Evolutionary conservation across 2,888 invertebrate species (phyloP).

Genomic region (Sphaeridia pumilis): DNA sequence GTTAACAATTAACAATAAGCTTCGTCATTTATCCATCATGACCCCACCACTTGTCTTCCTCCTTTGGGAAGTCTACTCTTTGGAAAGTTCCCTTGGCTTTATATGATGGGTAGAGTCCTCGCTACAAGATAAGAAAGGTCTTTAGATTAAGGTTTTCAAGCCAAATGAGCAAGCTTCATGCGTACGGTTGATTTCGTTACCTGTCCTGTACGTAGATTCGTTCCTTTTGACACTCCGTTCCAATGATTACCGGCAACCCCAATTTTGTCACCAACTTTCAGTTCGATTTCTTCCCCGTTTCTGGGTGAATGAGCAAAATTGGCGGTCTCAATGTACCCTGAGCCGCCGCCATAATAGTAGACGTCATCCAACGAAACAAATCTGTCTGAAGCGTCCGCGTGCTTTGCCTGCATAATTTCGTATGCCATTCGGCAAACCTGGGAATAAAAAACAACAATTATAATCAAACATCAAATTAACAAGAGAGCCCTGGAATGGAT

Average conservation of each 20-base stretch:
- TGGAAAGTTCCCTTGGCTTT: slow-evolving; percentile 39
- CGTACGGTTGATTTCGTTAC: no score
- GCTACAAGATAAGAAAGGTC: no score
- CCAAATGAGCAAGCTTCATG: no score
- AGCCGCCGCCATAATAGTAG: slow-evolving; percentile 97
- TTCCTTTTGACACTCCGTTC: slow-evolving; percentile 90
- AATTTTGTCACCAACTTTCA: slow-evolving; percentile 64
- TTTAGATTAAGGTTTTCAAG: no score
- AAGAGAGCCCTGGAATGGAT: no score
- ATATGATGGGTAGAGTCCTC: slow-evolving; percentile 44
- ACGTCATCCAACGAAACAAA: slow-evolving; percentile 94
- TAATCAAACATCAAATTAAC: no score
- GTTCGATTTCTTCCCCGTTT: slow-evolving; percentile 53
- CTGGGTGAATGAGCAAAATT: slow-evolving; percentile 56
- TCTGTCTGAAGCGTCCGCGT: slow-evolving; percentile 51
- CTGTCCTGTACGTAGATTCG: slow-evolving; percentile 68
- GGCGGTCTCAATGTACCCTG: slow-evolving; percentile 69
- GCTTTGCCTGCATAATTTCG: slow-evolving; percentile 82
- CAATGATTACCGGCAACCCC: slow-evolving; percentile 95
- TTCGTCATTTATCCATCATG: no score
- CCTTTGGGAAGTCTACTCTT: slow-evolving; percentile 31
- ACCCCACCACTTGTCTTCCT: slow-evolving; percentile 36
- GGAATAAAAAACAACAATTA: no score
- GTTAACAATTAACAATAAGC: no score
- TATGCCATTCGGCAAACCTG: slow-evolving; percentile 93